Percentiles rank a stretch among this genome's conserved stretches.
Evolutionary conservation across 2,888 invertebrate species (phyloP).

Genomic region (Dyspetes luteomarginatus): DNA sequence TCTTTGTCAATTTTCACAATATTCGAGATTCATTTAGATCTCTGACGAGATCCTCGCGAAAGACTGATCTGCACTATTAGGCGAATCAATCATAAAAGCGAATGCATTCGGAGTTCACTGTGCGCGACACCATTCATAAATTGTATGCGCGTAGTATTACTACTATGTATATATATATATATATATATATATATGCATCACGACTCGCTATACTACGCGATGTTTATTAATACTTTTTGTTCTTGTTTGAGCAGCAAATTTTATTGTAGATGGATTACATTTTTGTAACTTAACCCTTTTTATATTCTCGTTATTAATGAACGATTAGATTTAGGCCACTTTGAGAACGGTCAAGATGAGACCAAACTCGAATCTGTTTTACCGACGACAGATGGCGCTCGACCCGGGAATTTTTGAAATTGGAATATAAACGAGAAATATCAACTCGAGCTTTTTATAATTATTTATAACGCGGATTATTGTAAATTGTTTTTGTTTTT

Average conservation of each 20-base stretch:
- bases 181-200: neutral
- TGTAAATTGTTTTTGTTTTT: neutral
- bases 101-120: neutral
- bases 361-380: conserved; percentile 6
- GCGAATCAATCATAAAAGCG: conserved; percentile 40
- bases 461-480: neutral
- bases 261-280: neutral
- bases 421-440: neutral
- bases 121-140: conserved; percentile 43
- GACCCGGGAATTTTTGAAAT: neutral
- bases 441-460: neutral
- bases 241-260: neutral
- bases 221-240: neutral
- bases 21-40: neutral
- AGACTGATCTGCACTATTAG: conserved; percentile 19
- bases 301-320: neutral
- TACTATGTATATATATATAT: too few relatives aligned
- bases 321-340: neutral
- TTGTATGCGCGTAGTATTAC: conserved; percentile 1
- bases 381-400: conserved; percentile 24
- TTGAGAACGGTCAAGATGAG: too few relatives aligned
- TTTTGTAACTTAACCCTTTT: neutral
- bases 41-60: neutral
- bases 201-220: neutral
- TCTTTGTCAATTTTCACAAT: too few relatives aligned